Conservation (phyloP, 2,888 invertebrate genomes). For the Cotesia congregata region DNA sequence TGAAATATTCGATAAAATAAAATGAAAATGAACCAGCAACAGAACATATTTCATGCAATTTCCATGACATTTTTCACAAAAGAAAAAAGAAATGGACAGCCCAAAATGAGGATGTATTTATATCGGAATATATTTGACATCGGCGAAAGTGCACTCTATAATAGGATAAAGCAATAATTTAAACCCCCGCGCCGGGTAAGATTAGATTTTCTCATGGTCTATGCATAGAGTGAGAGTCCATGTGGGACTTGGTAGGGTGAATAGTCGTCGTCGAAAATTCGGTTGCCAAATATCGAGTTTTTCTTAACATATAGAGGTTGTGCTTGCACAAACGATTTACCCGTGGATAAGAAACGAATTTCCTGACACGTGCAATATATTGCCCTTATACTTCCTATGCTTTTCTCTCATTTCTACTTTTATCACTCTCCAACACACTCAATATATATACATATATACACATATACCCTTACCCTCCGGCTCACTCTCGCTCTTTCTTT, state of each 20-base stretch:
- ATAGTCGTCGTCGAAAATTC: slow-evolving; percentile 27
- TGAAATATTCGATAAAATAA: too few species aligned
- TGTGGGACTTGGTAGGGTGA: background rate
- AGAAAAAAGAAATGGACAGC: background rate
- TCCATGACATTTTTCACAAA: background rate
- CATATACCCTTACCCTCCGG: slow-evolving; percentile 17
- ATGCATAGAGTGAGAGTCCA: background rate
- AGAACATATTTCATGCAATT: background rate
- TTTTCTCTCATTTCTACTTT: slow-evolving; percentile 18
- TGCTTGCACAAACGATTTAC: slow-evolving; percentile 39
- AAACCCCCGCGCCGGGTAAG: background rate
- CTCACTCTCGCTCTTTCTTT: slow-evolving; percentile 10
- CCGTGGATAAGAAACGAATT: slow-evolving; percentile 52
- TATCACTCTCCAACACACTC: slow-evolving; percentile 12
- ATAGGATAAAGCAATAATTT: slow-evolving; percentile 14
- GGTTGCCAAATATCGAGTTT: slow-evolving; percentile 39
- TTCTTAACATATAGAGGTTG: slow-evolving; percentile 22
- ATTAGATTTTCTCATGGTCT: slow-evolving; percentile 16
- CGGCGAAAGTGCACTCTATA: background rate
- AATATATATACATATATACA: slow-evolving; percentile 4
- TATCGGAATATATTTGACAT: background rate
- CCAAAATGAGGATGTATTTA: background rate
- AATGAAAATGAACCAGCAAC: too few species aligned
- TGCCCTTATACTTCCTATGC: slow-evolving; percentile 40
- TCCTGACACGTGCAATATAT: slow-evolving; percentile 54